Conservation (phyloP, 2,888 invertebrate species). For the Pteria penguin region DNA sequence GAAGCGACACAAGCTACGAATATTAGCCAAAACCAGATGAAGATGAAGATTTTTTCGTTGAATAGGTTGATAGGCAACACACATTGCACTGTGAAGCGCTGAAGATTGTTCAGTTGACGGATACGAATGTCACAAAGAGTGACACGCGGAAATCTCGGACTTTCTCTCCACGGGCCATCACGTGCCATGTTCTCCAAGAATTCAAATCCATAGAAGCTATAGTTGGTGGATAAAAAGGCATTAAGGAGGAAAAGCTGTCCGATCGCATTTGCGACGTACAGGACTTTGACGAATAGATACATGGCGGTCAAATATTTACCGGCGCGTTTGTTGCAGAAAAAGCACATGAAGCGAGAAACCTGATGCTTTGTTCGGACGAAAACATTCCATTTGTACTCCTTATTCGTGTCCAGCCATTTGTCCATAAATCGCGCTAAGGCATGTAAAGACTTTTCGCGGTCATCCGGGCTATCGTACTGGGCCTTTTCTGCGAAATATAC, state of each 20-base stretch:
- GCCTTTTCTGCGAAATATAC: conserved; percentile 69
- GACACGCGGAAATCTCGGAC: conserved; percentile 66
- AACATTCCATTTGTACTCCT: conserved; percentile 67
- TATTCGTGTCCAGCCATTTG: conserved; percentile 68
- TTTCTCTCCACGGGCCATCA: conserved; percentile 61
- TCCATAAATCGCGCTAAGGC: conserved; percentile 67
- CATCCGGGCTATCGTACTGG: conserved; percentile 62
- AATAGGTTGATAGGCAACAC: conserved; percentile 74
- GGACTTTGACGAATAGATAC: conserved; percentile 71
- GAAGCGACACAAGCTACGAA: conserved; percentile 60
- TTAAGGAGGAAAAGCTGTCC: conserved; percentile 76
- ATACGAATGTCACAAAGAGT: conserved; percentile 75
- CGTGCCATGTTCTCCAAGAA: conserved; percentile 60
- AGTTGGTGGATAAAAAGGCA: conserved; percentile 72
- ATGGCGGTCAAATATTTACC: conserved; percentile 74
- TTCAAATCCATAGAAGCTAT: conserved; percentile 71
- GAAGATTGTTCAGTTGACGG: conserved; percentile 71
- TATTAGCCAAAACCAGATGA: conserved; percentile 74
- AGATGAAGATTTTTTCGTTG: conserved; percentile 75
- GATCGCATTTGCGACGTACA: conserved; percentile 74
- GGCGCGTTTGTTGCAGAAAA: conserved; percentile 70
- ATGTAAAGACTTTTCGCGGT: conserved; percentile 62
- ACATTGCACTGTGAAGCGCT: conserved; percentile 71
- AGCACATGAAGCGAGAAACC: conserved; percentile 64
- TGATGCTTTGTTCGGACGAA: conserved; percentile 64